A percentile compares a stretch with the other conserved stretches of the same genome.
These are phyloP conservation scores for Acrobasis consociella DNA, from an alignment of 2,888 invertebrate species.

Conservation along the genomic window DNA sequence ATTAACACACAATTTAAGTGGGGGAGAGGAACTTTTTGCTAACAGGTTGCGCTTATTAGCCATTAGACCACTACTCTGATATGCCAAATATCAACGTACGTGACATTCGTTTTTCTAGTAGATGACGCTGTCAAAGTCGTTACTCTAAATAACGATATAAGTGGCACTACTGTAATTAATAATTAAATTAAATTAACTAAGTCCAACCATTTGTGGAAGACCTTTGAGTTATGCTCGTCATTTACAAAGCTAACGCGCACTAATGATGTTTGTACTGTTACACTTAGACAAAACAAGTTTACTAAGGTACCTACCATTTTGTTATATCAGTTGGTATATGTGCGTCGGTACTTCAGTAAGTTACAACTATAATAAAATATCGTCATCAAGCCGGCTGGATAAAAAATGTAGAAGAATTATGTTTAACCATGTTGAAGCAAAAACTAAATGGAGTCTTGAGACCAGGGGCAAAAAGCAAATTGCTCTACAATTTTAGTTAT, in stretches of 20 bases:
- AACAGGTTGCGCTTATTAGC: too few species aligned
- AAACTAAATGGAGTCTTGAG: conserved; percentile 37
- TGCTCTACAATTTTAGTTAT: conserved; percentile 38
- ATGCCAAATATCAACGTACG: not conserved
- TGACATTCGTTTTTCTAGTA: not conserved
- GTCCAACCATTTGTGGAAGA: not conserved
- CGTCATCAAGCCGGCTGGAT: conserved; percentile 35
- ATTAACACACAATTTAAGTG: too few species aligned
- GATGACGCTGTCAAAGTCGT: not conserved
- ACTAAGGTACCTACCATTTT: not conserved
- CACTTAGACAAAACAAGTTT: not conserved
- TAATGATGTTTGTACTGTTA: not conserved
- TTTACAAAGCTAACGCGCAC: not conserved
- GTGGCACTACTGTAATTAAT: not conserved
- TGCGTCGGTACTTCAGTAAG: conserved; percentile 4
- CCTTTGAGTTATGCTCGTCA: not conserved
- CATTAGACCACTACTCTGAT: too few species aligned
- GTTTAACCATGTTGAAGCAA: conserved; percentile 39
- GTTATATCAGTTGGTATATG: conserved; percentile 20
- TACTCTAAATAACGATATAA: not conserved
- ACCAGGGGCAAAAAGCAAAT: conserved; percentile 39
- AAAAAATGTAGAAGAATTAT: conserved; percentile 40
- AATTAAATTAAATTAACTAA: not conserved
- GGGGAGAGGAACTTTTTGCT: too few species aligned
- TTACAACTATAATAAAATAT: conserved; percentile 31